Conservation (phyloP, 2,888 invertebrate genomes). For the Synanthedon tipuliformis region DNA sequence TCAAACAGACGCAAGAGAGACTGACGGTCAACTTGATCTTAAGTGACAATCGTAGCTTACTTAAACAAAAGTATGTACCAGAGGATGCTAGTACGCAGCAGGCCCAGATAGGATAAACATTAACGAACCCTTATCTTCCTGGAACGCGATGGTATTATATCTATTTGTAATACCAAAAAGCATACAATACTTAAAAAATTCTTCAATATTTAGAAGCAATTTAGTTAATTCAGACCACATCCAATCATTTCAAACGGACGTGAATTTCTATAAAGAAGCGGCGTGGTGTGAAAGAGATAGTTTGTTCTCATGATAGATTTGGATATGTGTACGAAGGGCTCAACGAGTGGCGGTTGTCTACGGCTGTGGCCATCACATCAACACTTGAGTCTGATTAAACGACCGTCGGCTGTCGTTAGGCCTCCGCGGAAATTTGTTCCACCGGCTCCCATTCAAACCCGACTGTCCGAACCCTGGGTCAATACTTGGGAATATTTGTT, state of each 20-base stretch:
- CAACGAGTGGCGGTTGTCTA: slow-evolving; percentile 10
- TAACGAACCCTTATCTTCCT: too few relatives aligned
- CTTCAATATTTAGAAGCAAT: too few relatives aligned
- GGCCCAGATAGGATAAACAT: too few relatives aligned
- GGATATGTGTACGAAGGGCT: slow-evolving; percentile 21
- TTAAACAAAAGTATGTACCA: too few relatives aligned
- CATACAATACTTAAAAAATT: too few relatives aligned
- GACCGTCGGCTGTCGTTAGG: slow-evolving; percentile 39
- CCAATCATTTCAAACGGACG: not conserved
- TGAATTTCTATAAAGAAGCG: not conserved
- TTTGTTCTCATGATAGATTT: slow-evolving; percentile 34
- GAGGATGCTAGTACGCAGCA: too few relatives aligned
- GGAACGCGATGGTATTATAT: too few relatives aligned
- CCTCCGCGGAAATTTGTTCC: slow-evolving; percentile 35
- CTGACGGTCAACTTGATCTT: too few relatives aligned
- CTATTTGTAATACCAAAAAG: too few relatives aligned
- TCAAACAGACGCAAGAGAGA: too few relatives aligned
- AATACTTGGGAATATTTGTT: slow-evolving; percentile 23
- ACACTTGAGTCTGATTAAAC: slow-evolving; percentile 57
- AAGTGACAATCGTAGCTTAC: too few relatives aligned
- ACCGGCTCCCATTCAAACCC: slow-evolving; percentile 18
- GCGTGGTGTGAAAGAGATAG: not conserved
- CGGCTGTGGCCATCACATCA: slow-evolving; percentile 24
- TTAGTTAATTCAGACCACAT: not conserved
- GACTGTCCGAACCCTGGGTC: slow-evolving; percentile 28